Percentiles rank a stretch among this genome's conserved stretches.
Conservation (phyloP, 1,140 invertebrate species). For the Zeugodacus cucurbitae region DNA sequence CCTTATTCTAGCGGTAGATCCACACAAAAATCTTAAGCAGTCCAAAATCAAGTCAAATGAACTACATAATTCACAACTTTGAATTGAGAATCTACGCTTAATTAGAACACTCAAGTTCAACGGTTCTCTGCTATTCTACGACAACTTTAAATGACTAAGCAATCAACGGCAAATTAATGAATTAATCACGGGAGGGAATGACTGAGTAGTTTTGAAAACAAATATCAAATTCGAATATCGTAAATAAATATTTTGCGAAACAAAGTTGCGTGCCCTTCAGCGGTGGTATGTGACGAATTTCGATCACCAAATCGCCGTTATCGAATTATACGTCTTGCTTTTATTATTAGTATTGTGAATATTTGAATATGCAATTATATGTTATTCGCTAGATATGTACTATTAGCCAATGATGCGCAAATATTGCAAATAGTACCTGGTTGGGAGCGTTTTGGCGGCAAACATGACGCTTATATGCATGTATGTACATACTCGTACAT, state of each 20-base stretch:
- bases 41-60: no score
- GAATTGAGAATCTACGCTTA: no score
- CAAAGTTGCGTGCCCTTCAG: neutral
- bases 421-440: neutral
- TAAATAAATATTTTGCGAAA: neutral
- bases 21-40: no score
- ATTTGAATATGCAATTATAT: neutral
- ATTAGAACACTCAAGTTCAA: no score
- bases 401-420: neutral
- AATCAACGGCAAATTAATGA: no score
- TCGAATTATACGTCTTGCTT: neutral
- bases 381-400: neutral
- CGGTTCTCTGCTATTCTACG: no score
- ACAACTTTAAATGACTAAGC: no score
- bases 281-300: neutral
- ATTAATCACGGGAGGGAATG: no score
- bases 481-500: neutral
- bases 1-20: no score
- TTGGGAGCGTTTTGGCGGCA: neutral
- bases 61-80: no score
- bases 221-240: neutral
- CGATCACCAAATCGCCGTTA: neutral
- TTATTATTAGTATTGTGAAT: neutral
- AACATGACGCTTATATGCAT: neutral
- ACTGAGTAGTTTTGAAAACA: no score